Evolutionary conservation across 2,888 invertebrate genomes (phyloP).

Genomic region (Amitus sp.): DNA sequence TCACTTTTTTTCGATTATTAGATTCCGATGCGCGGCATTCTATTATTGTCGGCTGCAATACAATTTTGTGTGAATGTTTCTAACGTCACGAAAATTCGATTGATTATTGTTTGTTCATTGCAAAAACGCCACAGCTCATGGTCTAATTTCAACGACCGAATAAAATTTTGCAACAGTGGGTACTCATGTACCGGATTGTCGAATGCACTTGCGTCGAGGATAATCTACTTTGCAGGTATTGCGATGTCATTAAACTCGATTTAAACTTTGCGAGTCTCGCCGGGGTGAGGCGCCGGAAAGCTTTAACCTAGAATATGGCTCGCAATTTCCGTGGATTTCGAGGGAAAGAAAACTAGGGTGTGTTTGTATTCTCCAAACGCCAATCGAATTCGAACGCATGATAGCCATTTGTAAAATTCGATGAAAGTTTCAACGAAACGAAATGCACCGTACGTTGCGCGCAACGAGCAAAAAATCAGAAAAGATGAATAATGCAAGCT

Average conservation of each 20-base stretch:
- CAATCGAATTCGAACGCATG: too few relatives aligned
- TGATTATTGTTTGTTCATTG: too few relatives aligned
- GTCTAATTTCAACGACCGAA: neutral
- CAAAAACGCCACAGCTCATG: neutral
- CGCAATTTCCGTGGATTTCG: constrained; percentile 28
- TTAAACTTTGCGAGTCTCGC: constrained; percentile 41
- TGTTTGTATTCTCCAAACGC: neutral
- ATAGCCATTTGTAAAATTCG: neutral
- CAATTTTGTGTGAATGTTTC: neutral
- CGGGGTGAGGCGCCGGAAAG: constrained; percentile 32
- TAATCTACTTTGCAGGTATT: constrained; percentile 42
- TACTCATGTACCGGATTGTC: too few relatives aligned
- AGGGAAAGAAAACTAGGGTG: constrained; percentile 14
- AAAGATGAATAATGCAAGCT: constrained; percentile 5
- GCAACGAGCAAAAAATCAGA: neutral
- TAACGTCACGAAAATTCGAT: neutral
- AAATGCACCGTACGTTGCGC: constrained; percentile 17
- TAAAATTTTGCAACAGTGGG: neutral
- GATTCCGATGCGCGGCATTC: constrained; percentile 18
- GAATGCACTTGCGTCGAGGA: constrained; percentile 37
- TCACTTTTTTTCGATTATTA: constrained; percentile 32
- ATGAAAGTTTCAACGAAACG: constrained; percentile 23
- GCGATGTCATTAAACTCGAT: constrained; percentile 41
- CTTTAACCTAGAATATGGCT: constrained; percentile 41
- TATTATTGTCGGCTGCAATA: constrained; percentile 4